phyloP scores from a whole-genome alignment of 2,888 invertebrate species.

The Orthosia cruda region DNA sequence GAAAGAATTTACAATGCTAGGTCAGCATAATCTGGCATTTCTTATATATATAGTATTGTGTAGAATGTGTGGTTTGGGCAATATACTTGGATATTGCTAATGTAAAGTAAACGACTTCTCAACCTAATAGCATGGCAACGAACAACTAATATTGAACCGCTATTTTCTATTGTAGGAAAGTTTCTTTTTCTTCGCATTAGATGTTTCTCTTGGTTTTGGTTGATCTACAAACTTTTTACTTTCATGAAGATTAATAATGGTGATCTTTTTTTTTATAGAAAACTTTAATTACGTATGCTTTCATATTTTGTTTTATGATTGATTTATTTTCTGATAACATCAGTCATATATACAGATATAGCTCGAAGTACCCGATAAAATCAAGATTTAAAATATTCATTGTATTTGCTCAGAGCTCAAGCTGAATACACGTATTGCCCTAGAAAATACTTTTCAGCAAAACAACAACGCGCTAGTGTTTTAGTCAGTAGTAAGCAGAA shows the following conservation, averaged over 20 bases:
- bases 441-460: slow-evolving; percentile 7
- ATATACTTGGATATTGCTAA: slow-evolving; percentile 56
- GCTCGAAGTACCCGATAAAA: background rate
- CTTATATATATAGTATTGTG: background rate
- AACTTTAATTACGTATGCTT: background rate
- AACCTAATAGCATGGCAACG: slow-evolving; percentile 36
- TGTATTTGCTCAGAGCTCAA: background rate
- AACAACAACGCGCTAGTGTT: background rate
- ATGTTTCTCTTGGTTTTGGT: background rate
- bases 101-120: slow-evolving; percentile 70
- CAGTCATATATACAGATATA: background rate
- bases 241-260: background rate
- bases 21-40: slow-evolving; percentile 1
- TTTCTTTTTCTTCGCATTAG: slow-evolving; percentile 38
- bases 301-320: too few relatives aligned
- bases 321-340: background rate
- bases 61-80: slow-evolving; percentile 37
- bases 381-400: background rate
- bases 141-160: slow-evolving; percentile 52
- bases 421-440: background rate
- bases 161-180: slow-evolving; percentile 36
- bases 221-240: slow-evolving; percentile 21
- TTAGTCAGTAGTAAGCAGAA: slow-evolving; percentile 21
- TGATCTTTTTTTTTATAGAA: background rate
- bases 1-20: background rate